Conservation (phyloP, 2,113 vertebrate genomes). For the Dromaius novaehollandiae region DNA sequence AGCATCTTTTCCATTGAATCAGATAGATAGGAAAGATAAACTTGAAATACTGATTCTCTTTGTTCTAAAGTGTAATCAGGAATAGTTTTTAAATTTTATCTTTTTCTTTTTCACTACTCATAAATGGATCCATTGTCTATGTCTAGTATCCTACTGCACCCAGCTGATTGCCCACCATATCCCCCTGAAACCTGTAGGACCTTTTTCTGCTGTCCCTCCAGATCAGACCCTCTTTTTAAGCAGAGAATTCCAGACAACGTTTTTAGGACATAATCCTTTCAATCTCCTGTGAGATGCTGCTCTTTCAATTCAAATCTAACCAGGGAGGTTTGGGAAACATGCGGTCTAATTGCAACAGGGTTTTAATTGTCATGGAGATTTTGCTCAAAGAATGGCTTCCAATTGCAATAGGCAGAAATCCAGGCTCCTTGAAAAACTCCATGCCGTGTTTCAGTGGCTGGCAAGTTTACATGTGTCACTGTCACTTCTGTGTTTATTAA, state of each 20-base stretch:
- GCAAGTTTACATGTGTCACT: conserved; percentile 3
- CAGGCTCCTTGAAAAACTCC: conserved; percentile 22
- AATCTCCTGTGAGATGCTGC: neutral
- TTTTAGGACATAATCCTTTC: neutral
- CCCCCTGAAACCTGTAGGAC: neutral
- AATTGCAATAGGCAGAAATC: neutral
- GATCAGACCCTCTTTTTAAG: neutral
- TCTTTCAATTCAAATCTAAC: neutral
- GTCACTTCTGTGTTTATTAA: neutral
- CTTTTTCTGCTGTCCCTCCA: neutral
- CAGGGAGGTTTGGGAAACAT: neutral
- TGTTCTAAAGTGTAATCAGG: neutral
- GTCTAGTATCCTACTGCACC: neutral
- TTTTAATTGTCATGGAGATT: neutral
- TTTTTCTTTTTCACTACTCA: neutral
- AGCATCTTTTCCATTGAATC: neutral
- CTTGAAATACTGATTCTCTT: neutral
- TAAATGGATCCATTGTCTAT: neutral
- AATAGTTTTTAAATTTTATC: neutral
- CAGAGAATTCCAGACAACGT: neutral
- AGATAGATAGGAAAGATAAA: neutral
- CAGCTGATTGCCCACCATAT: neutral
- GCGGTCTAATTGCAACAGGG: neutral
- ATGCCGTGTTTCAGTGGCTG: neutral
- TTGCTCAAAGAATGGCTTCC: conserved; percentile 50